A percentile compares a stretch with the other conserved stretches of the same genome.
Conservation (phyloP, 2,888 invertebrate species). For the Leptinotarsa tumamoca region DNA sequence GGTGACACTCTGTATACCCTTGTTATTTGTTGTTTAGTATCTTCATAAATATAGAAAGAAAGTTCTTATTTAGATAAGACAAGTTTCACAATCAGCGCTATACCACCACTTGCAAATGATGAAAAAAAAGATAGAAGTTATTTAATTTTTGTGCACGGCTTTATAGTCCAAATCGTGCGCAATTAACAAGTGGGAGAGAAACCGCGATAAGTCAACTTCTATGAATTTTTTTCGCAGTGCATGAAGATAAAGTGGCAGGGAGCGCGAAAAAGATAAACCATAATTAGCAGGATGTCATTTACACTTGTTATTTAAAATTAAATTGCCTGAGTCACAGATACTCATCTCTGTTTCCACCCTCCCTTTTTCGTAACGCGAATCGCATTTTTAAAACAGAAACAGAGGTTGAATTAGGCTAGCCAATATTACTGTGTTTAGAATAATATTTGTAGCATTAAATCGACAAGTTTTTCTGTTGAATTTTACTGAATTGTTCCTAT, state of each 20-base stretch:
- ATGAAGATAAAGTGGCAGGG: constrained; percentile 66
- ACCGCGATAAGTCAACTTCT: constrained; percentile 52
- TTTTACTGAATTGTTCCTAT: too few relatives aligned
- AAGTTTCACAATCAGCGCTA: too few relatives aligned
- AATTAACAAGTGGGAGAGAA: constrained; percentile 50
- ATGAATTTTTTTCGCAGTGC: constrained; percentile 62
- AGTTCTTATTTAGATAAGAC: too few relatives aligned
- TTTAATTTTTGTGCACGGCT: constrained; percentile 7
- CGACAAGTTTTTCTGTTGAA: too few relatives aligned
- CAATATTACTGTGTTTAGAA: background rate
- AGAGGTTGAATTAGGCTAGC: constrained; percentile 25
- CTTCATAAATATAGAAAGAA: too few relatives aligned
- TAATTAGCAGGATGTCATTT: constrained; percentile 68
- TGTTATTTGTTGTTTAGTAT: too few relatives aligned
- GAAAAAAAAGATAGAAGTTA: background rate
- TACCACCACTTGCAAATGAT: too few relatives aligned
- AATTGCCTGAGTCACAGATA: constrained; percentile 54
- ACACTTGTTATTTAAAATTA: constrained; percentile 69
- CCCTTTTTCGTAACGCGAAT: constrained; percentile 44
- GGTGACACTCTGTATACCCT: too few relatives aligned
- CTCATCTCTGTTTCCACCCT: constrained; percentile 47
- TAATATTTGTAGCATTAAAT: too few relatives aligned
- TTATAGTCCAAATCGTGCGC: constrained; percentile 31
- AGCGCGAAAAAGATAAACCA: constrained; percentile 66
- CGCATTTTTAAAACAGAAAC: constrained; percentile 37